phyloP scores from a whole-genome alignment of 2,113 vertebrate species.

The Atractosteus spatula region DNA sequence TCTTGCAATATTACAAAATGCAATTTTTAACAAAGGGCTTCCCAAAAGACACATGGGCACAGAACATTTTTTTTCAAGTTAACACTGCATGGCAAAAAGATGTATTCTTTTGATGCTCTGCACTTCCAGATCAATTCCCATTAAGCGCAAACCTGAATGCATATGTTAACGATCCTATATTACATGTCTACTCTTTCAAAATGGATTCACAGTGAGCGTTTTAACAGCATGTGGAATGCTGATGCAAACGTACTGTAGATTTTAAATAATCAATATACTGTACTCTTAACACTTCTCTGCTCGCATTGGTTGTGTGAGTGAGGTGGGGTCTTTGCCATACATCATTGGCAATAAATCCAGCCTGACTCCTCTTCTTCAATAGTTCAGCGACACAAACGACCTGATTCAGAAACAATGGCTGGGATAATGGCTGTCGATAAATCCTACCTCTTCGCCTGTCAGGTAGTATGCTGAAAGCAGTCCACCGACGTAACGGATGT shows the following conservation, averaged over 20 bases:
- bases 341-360: constrained; percentile 33
- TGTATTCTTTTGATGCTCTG: neutral
- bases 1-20: too few species aligned
- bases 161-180: constrained; percentile 36
- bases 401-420: constrained; percentile 28
- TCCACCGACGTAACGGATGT: constrained; percentile 93
- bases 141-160: constrained; percentile 42
- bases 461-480: constrained; percentile 85
- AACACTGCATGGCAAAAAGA: neutral
- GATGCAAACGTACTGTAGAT: too few species aligned
- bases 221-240: too few species aligned
- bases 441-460: constrained; percentile 87
- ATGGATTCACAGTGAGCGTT: constrained; percentile 6
- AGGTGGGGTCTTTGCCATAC: constrained; percentile 15
- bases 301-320: too few species aligned
- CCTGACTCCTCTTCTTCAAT: neutral
- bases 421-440: constrained; percentile 38
- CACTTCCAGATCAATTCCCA: constrained; percentile 58
- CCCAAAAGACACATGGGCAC: too few species aligned
- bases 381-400: constrained; percentile 31
- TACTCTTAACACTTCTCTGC: too few species aligned
- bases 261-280: too few species aligned
- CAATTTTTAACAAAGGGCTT: too few species aligned
- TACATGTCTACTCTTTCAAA: constrained; percentile 37
- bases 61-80: too few species aligned